A percentile compares a stretch with the other conserved stretches of the same genome.
These are phyloP conservation scores for Myodes glareolus DNA, from an alignment of 2,113 vertebrate genomes.

Conservation along the genomic window DNA sequence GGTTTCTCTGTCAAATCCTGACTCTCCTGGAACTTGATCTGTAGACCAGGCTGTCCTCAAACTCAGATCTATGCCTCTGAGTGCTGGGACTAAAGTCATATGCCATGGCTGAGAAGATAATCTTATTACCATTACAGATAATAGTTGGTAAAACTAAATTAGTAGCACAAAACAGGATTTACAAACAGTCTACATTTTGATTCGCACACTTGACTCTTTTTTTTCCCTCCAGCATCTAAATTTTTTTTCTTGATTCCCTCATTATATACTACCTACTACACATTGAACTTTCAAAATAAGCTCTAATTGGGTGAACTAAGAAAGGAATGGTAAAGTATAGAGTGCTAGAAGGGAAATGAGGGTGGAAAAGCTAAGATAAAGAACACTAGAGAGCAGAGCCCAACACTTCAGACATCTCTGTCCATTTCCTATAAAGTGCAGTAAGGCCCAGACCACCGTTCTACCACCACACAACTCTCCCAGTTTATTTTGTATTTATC, in stretches of 20 bases:
- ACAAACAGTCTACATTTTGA: not conserved
- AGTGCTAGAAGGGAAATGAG: not conserved
- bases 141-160: slow-evolving; percentile 38
- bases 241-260: not conserved
- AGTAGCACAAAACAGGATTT: not conserved
- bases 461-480: not conserved
- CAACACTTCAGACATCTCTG: not conserved
- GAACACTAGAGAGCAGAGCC: not conserved
- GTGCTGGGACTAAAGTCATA: not conserved
- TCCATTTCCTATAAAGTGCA: not conserved
- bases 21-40: not conserved
- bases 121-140: not conserved
- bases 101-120: not conserved
- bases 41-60: not conserved
- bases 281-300: slow-evolving; percentile 6
- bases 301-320: slow-evolving; percentile 18
- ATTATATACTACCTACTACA: slow-evolving; percentile 8
- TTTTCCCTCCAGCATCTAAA: not conserved
- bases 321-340: not conserved
- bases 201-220: not conserved
- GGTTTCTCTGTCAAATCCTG: not conserved
- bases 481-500: slow-evolving; percentile 42
- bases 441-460: not conserved
- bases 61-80: not conserved
- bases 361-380: not conserved